A percentile compares a stretch with the other conserved stretches of the same genome.
Evolutionary conservation across 2,888 invertebrate genomes (phyloP).

Genomic region (Portevinia maculata): DNA sequence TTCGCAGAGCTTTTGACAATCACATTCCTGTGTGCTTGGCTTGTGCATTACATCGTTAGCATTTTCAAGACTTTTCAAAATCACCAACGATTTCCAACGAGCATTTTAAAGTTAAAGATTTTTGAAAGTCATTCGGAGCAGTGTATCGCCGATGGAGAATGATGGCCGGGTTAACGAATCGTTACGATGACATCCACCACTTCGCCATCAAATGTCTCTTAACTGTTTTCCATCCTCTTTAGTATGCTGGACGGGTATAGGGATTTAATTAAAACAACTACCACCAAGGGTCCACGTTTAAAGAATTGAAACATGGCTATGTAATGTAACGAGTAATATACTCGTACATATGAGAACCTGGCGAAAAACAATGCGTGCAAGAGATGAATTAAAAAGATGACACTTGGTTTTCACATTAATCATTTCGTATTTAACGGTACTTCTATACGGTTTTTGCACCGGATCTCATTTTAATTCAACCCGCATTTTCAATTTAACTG

Average conservation of each 20-base stretch:
- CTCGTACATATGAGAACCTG: not conserved
- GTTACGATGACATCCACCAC: slow-evolving; percentile 42
- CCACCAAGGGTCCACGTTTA: slow-evolving; percentile 5
- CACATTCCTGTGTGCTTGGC: slow-evolving; percentile 9
- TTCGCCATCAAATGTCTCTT: slow-evolving; percentile 38
- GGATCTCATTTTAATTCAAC: not conserved
- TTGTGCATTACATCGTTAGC: not conserved
- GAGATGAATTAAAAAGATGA: slow-evolving; percentile 53
- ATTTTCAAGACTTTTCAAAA: too few relatives aligned
- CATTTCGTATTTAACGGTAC: slow-evolving; percentile 50
- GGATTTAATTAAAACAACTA: slow-evolving; percentile 51
- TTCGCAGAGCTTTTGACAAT: not conserved
- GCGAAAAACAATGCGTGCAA: slow-evolving; percentile 1
- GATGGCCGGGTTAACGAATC: slow-evolving; percentile 47
- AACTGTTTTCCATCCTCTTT: slow-evolving; percentile 45
- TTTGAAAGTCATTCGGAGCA: slow-evolving; percentile 9
- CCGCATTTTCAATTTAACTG: slow-evolving; percentile 1
- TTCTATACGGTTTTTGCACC: not conserved
- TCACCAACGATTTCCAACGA: slow-evolving; percentile 1
- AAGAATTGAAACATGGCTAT: slow-evolving; percentile 23
- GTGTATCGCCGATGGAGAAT: slow-evolving; percentile 49
- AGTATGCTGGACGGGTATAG: slow-evolving; percentile 46
- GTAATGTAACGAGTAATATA: slow-evolving; percentile 4
- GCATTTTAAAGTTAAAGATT: slow-evolving; percentile 30
- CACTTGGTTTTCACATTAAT: slow-evolving; percentile 33